Evolutionary conservation across 2,888 invertebrate species (phyloP), one percentile per base, ranked within the genome.

Genomic region (Eristalinus aeneus): DNA sequence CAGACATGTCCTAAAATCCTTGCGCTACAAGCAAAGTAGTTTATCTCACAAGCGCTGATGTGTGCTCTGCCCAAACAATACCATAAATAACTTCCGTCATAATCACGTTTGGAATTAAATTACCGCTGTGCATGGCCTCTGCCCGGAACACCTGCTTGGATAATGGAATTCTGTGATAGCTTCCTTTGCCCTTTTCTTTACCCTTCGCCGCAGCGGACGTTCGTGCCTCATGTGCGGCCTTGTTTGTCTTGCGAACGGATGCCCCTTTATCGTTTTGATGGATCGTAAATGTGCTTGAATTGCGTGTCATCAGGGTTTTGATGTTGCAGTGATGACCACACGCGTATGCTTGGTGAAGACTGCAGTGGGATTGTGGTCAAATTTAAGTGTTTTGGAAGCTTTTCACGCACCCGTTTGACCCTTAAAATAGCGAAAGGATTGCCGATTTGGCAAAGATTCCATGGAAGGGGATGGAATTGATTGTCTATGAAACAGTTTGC

Each of bases 71-170:
- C 56, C 16, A 9, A 2, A 23, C 23, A 23, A 56, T 23, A 11
- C 2, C 56, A 56, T 56, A 56, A 56, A 56, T 56, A 46, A 46
- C 46, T 56, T 12, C 23, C 56, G 22, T 56, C 56, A 22, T 56
- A 56, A 56, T 56, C 56, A 56, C 23, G 56, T 56, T 23, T n/a
- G 23, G 56, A 22, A 56, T 56, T 56, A 23, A 56, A 56, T 56
- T 56, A 56, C 56, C 22, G 56, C 23, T 22, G 23, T 56, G 56
- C 23, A 56, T 23, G 23, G 12, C 12, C 22, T 56, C 1, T 27
- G 27, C 23, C 22, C 56, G 22, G 5, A 56, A 56, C 56, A 23
- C 23, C 23, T 56, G 56, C 12, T 23, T 12, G 56, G 56, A 10
- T 56, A 56, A 56, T 56, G 56, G 56, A 56, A 56, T 56, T 23